Evolutionary conservation across 1,140 invertebrate species (phyloP).

Genomic region (Sipha flava): DNA sequence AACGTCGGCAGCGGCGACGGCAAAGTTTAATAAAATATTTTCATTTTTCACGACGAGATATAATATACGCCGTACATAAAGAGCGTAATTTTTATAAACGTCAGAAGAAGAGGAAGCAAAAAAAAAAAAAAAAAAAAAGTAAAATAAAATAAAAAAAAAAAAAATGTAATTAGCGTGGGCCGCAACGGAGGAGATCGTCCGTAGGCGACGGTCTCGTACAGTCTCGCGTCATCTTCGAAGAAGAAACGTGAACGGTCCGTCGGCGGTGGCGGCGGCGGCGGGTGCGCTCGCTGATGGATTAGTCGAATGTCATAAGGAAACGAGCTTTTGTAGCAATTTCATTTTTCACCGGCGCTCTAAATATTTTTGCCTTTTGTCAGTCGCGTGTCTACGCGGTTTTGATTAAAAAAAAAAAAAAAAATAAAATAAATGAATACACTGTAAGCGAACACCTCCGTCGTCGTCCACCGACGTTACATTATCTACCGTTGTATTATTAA

Average conservation of each 20-base stretch:
- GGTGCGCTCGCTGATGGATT: conserved; percentile 7
- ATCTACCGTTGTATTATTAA: no score
- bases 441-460: no score
- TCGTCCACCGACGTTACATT: no score
- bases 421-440: not conserved
- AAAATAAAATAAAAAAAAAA: no score
- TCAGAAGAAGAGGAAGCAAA: not conserved
- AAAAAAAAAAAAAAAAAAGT: no score
- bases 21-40: conserved; percentile 26
- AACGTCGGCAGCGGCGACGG: not conserved
- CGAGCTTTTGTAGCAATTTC: not conserved
- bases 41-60: conserved; percentile 11
- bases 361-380: conserved; percentile 17
- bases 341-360: not conserved
- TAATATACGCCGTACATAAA: not conserved
- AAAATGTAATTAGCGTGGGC: not conserved
- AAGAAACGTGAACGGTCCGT: not conserved
- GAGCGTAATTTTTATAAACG: conserved; percentile 10
- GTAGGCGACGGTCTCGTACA: no score
- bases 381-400: not conserved
- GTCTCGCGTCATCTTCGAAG: no score
- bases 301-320: conserved; percentile 9
- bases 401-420: conserved; percentile 1
- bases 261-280: not conserved
- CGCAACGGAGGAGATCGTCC: not conserved